Percentiles rank a stretch among this genome's conserved stretches.
phyloP scores from a whole-genome alignment of 2,888 invertebrate genomes.

The Pedicia rivosa region DNA sequence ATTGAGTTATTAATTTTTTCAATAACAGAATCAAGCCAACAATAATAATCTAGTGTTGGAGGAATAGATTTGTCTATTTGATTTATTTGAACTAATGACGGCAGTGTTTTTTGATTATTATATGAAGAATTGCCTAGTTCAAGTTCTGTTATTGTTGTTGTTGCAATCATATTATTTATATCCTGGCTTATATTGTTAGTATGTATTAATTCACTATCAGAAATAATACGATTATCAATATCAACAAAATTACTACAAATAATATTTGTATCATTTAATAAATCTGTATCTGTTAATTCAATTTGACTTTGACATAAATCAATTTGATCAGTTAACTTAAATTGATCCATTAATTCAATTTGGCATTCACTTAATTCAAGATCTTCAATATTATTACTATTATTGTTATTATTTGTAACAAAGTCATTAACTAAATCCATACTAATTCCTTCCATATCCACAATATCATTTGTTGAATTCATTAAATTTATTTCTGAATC shows the following conservation, averaged over 20 bases:
- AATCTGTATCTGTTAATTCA: slow-evolving; percentile 12
- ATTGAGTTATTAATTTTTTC: slow-evolving; percentile 61
- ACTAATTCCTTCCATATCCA: background rate
- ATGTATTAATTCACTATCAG: too few species aligned
- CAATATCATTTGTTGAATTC: background rate
- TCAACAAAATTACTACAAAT: background rate
- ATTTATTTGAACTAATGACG: background rate
- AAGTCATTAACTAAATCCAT: background rate
- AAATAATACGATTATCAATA: background rate
- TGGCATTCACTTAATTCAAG: slow-evolving; percentile 25
- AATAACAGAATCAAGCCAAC: slow-evolving; percentile 61
- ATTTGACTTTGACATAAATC: slow-evolving; percentile 24
- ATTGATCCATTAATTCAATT: slow-evolving; percentile 28
- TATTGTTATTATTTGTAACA: slow-evolving; percentile 9
- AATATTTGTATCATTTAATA: slow-evolving; percentile 15
- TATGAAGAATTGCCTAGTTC: too few species aligned
- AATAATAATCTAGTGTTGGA: slow-evolving; percentile 35
- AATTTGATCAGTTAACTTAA: slow-evolving; percentile 25
- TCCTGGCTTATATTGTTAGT: background rate
- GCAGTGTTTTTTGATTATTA: too few species aligned
- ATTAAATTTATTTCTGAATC: background rate
- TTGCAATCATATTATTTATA: background rate
- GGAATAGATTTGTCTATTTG: background rate
- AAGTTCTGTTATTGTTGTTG: background rate
- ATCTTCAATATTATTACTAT: slow-evolving; percentile 12